Conservation (phyloP, 2,888 invertebrate genomes). For the Griposia aprilina region DNA sequence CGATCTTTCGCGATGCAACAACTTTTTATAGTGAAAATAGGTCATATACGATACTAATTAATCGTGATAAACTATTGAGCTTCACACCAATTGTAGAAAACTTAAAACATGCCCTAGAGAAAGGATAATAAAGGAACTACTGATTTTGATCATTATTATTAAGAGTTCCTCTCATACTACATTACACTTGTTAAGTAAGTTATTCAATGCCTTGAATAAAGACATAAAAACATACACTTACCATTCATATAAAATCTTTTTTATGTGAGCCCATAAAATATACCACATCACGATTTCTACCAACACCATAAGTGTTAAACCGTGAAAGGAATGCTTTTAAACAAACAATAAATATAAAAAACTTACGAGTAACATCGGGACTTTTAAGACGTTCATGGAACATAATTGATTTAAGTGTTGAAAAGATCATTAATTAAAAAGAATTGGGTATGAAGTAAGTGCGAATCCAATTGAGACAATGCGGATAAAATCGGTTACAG, state of each 20-base stretch:
- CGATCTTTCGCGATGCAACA: neutral
- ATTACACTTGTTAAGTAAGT: too few relatives aligned
- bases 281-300: neutral
- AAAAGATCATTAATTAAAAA: neutral
- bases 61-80: too few relatives aligned
- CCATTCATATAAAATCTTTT: neutral
- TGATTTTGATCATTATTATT: neutral
- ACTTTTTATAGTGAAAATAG: neutral
- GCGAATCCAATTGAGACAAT: slow-evolving; percentile 3
- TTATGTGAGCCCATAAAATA: neutral
- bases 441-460: neutral
- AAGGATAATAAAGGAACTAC: too few relatives aligned
- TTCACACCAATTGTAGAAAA: neutral
- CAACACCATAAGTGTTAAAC: neutral
- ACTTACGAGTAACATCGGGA: slow-evolving; percentile 28
- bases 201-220: neutral
- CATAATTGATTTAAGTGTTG: neutral
- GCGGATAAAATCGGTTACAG: slow-evolving; percentile 2
- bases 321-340: slow-evolving; percentile 1
- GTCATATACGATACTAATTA: neutral
- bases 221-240: neutral
- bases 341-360: slow-evolving; percentile 21
- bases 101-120: neutral
- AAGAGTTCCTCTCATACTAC: neutral
- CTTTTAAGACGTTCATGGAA: slow-evolving; percentile 4